Evolutionary conservation across 1,140 invertebrate genomes (phyloP), one percentile per base, ranked within the genome.

Genomic region (Heliconius himera): DNA sequence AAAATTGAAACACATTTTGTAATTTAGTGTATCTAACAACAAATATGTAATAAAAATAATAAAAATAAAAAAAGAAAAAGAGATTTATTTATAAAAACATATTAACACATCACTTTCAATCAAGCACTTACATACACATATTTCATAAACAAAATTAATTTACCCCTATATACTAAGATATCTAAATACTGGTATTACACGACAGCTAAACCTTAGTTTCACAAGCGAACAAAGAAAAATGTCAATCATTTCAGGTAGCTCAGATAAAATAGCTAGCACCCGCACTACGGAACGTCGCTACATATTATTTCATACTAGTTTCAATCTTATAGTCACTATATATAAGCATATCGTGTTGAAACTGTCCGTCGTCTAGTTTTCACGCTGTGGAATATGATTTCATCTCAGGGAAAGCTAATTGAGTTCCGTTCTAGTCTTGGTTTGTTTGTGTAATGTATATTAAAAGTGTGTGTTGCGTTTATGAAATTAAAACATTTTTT

Each of bases 361-460:
- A 66, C 26, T 29, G 60, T 74, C 41, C 78, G 82, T 84, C 84
- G 84, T 87, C 85, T 81, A 83, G 81, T 85, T 86, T 87, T 84
- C 84, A 85, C 82, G 82, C 73, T 79, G 77, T 78, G 81, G 81
- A 82, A 84, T 85, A 89, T 84, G 85, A 87, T 88, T 87, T 87
- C 82, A 88, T 87, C 80, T 81, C 77, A 84, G 87, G 89, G 87
- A 90, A 90, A 89, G 88, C 84, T 84, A 82, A 81, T 78, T 81
- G 80, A 73, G 46, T 73, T 73, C 72, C 70, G 70, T 41, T 83
- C 76, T 81, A 70, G 49, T 73, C 76, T 75, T 49, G 26, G 41
- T 22, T 76, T 38, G 70, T 38, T 41, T 6, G 70, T 38, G 70
- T 38, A 38, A 20, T 41, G 70, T 38, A 20, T 38, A n/a, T 72